Evolutionary conservation across 2,113 vertebrate genomes (phyloP), one percentile per base, ranked within the genome.

Genomic region (Spheniscus mendiculus): DNA sequence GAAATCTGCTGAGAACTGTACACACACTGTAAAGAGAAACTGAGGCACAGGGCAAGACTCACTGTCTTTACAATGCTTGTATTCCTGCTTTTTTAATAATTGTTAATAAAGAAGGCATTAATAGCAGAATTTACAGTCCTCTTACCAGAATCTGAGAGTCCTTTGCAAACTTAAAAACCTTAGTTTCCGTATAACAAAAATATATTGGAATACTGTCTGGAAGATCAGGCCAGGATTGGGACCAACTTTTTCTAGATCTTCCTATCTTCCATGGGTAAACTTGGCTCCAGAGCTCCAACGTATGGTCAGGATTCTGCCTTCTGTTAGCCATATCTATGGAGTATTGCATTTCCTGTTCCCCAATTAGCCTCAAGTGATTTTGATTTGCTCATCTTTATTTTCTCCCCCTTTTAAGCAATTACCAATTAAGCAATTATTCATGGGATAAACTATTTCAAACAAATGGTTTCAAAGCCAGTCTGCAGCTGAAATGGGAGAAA

Each of bases 241-340:
- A 85, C 30, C 56, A 89, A 26, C 3, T 5, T 20, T 83, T 85
- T 78, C 27, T 73, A 45, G 29, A 21, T 79, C 15, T 87, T 76
- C 4, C 1, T 78, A 7, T 58, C 11, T 87, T 87, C 58, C 23
- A 15, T 11, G 32, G 17, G 8, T 52, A 74, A 93, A 52, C 42
- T 44, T 81, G 36, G 21, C 49, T 70, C 7, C 42, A 59, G 18
- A 53, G 5, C 20, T 87, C 34, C 59, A 73, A 73, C 34, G 0
- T 53, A 21, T 49, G 7, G 13, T 49, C 44, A 69, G 21, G 16
- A 81, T 89, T 69, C 58, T 87, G 52, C 17, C 12, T 72, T 62
- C 61, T 63, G 11, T 15, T 22, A 78, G 30, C 25, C 0, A 0
- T 58, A 38, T 50, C 6, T 5, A 42, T 16, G 30, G 36, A 66